These are phyloP conservation scores for Peromyscus eremicus DNA, from an alignment of 2,797 vertebrate species.

Conservation along the genomic window DNA sequence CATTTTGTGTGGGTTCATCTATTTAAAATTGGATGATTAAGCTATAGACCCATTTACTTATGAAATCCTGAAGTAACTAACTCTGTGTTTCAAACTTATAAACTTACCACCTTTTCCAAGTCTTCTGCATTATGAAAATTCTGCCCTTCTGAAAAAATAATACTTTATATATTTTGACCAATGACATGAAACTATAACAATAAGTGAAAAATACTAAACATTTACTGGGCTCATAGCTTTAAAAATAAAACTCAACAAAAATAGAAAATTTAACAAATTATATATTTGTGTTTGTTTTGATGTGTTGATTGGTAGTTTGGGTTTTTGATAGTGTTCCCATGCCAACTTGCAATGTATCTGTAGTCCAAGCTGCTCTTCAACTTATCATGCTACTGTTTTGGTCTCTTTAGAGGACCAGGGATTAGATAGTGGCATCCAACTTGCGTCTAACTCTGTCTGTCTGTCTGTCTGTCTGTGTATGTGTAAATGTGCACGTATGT, in stretches of 20 bases:
- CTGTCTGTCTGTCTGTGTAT: neutral
- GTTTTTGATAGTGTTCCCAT: too few relatives aligned
- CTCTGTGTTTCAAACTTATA: too few relatives aligned
- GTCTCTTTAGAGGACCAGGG: neutral
- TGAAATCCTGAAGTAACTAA: too few relatives aligned
- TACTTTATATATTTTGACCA: too few relatives aligned
- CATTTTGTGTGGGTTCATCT: neutral
- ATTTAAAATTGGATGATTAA: conserved; percentile 34
- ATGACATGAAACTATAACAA: too few relatives aligned
- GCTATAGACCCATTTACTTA: too few relatives aligned
- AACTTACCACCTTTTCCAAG: too few relatives aligned
- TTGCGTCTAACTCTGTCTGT: neutral
- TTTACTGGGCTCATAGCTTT: neutral
- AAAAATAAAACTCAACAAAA: neutral
- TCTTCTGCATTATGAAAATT: too few relatives aligned
- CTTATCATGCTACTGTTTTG: neutral
- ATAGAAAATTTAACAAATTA: too few relatives aligned
- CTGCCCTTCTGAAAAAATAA: too few relatives aligned
- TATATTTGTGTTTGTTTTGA: too few relatives aligned
- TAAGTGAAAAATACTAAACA: too few relatives aligned
- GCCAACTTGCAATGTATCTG: neutral
- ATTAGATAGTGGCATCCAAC: neutral
- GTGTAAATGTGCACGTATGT: neutral
- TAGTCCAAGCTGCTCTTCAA: neutral
- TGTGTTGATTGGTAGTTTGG: neutral